phyloP scores from a whole-genome alignment of 2,113 vertebrate species.

The Gymnocephalus cernua region DNA sequence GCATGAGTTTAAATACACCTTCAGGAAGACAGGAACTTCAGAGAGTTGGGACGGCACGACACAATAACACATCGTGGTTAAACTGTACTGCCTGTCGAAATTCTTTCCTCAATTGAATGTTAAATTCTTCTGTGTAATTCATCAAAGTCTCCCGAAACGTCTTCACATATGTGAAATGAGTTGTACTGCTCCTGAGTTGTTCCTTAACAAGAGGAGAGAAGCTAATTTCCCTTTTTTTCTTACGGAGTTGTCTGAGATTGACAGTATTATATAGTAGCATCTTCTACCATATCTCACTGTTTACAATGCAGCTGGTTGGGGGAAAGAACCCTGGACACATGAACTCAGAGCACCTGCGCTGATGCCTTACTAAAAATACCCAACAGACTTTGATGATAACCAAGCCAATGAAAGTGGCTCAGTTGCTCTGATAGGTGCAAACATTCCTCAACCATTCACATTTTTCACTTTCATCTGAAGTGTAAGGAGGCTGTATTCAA shows the following conservation, averaged over 20 bases:
- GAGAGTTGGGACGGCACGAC: no score
- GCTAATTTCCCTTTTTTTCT: slow-evolving; percentile 51
- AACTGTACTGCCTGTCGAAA: no score
- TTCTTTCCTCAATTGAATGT: no score
- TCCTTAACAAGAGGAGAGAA: not conserved
- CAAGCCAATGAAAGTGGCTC: not conserved
- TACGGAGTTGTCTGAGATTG: slow-evolving; percentile 27
- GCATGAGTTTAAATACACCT: no score
- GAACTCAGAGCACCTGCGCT: not conserved
- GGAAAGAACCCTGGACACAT: not conserved
- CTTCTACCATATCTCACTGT: not conserved
- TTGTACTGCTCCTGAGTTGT: no score
- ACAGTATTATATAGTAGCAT: not conserved
- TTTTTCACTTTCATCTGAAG: slow-evolving; percentile 18
- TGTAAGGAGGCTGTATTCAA: not conserved
- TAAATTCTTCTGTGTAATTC: no score
- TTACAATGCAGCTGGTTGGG: not conserved
- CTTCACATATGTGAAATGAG: no score
- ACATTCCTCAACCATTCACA: slow-evolving; percentile 6
- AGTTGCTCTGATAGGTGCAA: not conserved
- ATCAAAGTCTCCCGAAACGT: no score
- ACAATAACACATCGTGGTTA: no score
- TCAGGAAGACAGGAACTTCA: no score
- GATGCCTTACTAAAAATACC: not conserved
- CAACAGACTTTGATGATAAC: not conserved